Evolutionary conservation across 1,140 invertebrate genomes (phyloP).

Genomic region (Drosophila biarmipes): DNA sequence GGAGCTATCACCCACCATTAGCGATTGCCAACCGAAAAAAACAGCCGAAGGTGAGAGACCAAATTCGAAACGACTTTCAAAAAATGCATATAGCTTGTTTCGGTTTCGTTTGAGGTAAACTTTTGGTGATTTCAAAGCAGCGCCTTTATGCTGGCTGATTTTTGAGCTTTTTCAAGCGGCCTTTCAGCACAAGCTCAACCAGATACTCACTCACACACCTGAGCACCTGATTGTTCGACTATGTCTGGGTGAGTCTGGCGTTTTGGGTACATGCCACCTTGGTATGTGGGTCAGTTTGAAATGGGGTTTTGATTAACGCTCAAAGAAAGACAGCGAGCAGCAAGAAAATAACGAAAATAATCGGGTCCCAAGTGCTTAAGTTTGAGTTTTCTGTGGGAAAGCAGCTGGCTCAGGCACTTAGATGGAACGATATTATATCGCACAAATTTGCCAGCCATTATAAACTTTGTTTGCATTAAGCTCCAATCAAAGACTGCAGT

Average conservation of each 20-base stretch:
- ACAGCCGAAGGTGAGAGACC: conserved; percentile 47
- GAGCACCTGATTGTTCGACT: conserved; percentile 58
- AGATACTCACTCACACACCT: conserved; percentile 33
- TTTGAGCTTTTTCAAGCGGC: conserved; percentile 51
- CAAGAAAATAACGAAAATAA: conserved; percentile 22
- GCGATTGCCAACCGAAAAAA: conserved; percentile 18
- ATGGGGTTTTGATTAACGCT: conserved; percentile 71
- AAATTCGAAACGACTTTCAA: conserved; percentile 68
- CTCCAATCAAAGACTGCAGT: conserved; percentile 8
- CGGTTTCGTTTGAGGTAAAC: conserved; percentile 40
- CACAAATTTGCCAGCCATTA: not conserved
- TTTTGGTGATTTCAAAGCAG: conserved; percentile 55
- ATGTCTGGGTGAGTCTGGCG: conserved; percentile 36
- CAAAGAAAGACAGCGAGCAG: conserved; percentile 23
- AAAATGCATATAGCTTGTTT: conserved; percentile 70
- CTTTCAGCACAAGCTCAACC: conserved; percentile 55
- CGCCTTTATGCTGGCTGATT: conserved; percentile 58
- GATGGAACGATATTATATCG: not conserved
- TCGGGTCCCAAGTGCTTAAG: not conserved
- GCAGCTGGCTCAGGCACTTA: not conserved
- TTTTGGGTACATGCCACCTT: conserved; percentile 68
- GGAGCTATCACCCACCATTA: conserved; percentile 22
- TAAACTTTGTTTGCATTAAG: conserved; percentile 1
- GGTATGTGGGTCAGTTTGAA: conserved; percentile 79
- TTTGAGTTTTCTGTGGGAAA: not conserved